These are phyloP conservation scores for Acrocyrtus sp. DNA, from an alignment of 2,888 invertebrate genomes.

Conservation along the genomic window DNA sequence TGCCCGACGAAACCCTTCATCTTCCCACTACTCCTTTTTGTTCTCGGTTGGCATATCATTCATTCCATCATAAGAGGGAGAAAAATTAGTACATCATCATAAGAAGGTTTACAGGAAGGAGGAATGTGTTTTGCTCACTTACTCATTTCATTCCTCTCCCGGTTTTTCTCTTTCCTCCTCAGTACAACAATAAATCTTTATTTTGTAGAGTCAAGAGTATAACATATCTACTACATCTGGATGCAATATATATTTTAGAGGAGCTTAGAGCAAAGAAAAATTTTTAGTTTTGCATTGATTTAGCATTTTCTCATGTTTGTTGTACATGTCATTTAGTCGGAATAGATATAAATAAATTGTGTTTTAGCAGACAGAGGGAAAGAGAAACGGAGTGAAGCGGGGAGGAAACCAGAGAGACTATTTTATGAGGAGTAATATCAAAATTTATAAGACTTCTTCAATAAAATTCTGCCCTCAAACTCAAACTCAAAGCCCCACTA, in stretches of 20 bases:
- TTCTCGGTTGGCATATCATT: conserved; percentile 27
- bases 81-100: not conserved
- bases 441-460: too few species aligned
- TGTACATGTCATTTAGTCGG: not conserved
- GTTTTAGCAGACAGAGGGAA: too few species aligned
- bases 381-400: too few species aligned
- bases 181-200: not conserved
- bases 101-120: not conserved
- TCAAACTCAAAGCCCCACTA: too few species aligned
- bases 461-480: too few species aligned
- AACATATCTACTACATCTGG: not conserved
- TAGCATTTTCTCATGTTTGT: not conserved
- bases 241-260: not conserved
- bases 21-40: conserved; percentile 18
- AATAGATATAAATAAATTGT: too few species aligned
- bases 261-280: not conserved
- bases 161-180: too few species aligned
- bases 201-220: too few species aligned
- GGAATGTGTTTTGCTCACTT: not conserved
- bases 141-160: too few species aligned
- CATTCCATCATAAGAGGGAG: conserved; percentile 11
- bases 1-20: conserved; percentile 44
- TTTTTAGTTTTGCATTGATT: not conserved
- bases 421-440: too few species aligned
- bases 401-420: too few species aligned